These are phyloP conservation scores for Pentalonia nigronervosa DNA, from an alignment of 1,140 invertebrate genomes.

Conservation along the genomic window DNA sequence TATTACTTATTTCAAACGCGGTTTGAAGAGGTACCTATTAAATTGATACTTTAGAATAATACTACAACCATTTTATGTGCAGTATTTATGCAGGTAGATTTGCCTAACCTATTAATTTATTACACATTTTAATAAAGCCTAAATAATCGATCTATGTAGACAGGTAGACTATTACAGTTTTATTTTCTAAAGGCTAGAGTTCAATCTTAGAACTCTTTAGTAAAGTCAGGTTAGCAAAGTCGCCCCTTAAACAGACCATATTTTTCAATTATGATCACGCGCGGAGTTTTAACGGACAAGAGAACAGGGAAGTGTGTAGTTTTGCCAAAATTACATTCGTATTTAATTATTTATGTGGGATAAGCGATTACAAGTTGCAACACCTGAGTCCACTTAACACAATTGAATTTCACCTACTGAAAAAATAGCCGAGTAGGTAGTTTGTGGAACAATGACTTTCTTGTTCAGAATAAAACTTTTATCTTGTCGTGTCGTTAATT, in stretches of 20 bases:
- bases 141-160: background rate
- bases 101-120: background rate
- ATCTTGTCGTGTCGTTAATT: background rate
- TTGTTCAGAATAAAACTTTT: background rate
- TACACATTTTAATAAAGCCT: background rate
- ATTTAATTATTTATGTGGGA: slow-evolving; percentile 46
- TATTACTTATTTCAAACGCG: no score
- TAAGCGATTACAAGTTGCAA: slow-evolving; percentile 19
- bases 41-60: no score
- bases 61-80: no score
- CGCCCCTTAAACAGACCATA: background rate
- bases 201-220: background rate
- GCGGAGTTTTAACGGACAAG: background rate
- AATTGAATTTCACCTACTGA: slow-evolving; percentile 33
- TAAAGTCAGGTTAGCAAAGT: background rate
- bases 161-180: background rate
- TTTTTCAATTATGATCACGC: slow-evolving; percentile 39
- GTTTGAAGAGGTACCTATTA: no score
- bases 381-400: slow-evolving; percentile 49
- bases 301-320: background rate
- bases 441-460: slow-evolving; percentile 18
- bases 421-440: background rate
- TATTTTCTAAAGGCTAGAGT: background rate
- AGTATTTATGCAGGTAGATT: no score
- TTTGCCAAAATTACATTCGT: background rate